These are phyloP conservation scores for Rhabdomys pumilio DNA, from an alignment of 2,797 vertebrate species.

Conservation along the genomic window DNA sequence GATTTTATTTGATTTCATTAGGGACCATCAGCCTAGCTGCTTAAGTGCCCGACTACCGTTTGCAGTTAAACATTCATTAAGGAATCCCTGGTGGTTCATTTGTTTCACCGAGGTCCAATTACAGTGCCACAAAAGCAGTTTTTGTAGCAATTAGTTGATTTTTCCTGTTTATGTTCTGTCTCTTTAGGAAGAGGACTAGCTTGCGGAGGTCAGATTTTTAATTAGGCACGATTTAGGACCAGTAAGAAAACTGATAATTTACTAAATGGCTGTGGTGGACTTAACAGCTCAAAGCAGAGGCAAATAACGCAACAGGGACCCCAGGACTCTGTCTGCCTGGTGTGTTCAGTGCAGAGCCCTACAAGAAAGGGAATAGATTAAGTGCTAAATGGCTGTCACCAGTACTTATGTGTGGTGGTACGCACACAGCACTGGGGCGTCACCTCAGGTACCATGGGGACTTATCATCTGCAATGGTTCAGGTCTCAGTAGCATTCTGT, in stretches of 20 bases:
- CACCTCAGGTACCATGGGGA: constrained; percentile 60
- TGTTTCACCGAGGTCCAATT: constrained; percentile 97
- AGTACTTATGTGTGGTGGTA: neutral
- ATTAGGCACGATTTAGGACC: constrained; percentile 96
- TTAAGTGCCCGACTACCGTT: constrained; percentile 95
- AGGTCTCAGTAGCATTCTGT: neutral
- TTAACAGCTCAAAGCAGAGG: constrained; percentile 89
- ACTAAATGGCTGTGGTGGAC: constrained; percentile 93
- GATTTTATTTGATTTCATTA: constrained; percentile 97
- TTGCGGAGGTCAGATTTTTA: constrained; percentile 95
- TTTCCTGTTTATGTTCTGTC: constrained; percentile 98
- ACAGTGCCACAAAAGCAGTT: constrained; percentile 94
- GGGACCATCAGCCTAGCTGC: constrained; percentile 91
- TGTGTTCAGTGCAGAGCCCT: constrained; percentile 81
- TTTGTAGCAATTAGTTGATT: constrained; percentile 97
- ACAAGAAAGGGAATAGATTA: constrained; percentile 86
- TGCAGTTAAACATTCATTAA: constrained; percentile 98
- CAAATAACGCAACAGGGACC: constrained; percentile 89
- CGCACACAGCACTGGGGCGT: neutral
- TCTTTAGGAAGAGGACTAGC: constrained; percentile 94
- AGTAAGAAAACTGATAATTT: constrained; percentile 97
- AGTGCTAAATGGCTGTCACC: constrained; percentile 86
- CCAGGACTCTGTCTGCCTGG: constrained; percentile 86
- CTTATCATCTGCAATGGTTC: neutral
- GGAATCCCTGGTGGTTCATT: constrained; percentile 96